phyloP scores from a whole-genome alignment of 2,797 vertebrate species.

The Rhinogobio ventralis region DNA sequence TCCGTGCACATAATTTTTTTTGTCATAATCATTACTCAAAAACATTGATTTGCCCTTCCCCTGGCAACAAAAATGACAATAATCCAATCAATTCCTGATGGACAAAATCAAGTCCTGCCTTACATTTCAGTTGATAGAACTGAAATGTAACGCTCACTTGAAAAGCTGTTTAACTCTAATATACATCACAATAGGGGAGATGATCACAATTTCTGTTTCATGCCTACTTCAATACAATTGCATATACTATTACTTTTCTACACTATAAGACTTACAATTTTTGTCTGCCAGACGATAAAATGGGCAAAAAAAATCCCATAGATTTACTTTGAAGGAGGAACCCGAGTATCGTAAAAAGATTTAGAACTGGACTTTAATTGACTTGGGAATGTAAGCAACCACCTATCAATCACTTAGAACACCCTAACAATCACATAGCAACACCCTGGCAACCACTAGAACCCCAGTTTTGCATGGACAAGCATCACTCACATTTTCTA shows the following conservation, averaged over 20 bases:
- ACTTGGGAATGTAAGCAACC: not conserved
- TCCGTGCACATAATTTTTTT: not conserved
- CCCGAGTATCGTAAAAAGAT: not conserved
- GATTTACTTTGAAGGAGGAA: not conserved
- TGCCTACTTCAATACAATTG: not conserved
- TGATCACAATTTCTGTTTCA: not conserved
- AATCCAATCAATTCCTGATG: not conserved
- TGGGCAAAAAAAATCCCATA: not conserved
- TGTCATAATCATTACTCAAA: not conserved
- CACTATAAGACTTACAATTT: not conserved
- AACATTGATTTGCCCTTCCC: not conserved
- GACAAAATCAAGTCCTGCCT: not conserved
- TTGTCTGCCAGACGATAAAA: not conserved
- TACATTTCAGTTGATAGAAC: not conserved
- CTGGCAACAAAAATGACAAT: not conserved
- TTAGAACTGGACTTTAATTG: not conserved
- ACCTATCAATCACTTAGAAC: not conserved
- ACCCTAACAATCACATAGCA: not conserved
- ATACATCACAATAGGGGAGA: too few species aligned
- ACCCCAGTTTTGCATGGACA: not conserved
- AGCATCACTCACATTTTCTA: not conserved
- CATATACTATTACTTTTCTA: not conserved
- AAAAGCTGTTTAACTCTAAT: not conserved
- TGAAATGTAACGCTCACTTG: not conserved
- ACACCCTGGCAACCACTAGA: not conserved